Evolutionary conservation across 1,140 invertebrate species (phyloP).

Genomic region (Caenorhabditis latens): DNA sequence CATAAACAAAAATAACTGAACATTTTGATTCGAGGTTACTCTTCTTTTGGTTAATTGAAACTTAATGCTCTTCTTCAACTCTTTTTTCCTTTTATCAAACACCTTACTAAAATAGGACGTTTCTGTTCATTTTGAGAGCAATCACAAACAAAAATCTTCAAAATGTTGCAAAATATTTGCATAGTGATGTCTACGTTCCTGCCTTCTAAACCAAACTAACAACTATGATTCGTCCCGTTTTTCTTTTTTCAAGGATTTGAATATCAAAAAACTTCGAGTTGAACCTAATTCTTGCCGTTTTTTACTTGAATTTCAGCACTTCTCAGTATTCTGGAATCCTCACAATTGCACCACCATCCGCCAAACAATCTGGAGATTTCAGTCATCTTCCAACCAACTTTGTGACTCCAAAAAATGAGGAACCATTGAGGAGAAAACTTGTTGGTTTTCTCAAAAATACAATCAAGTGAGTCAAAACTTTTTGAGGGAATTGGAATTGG

Average conservation of each 20-base stretch:
- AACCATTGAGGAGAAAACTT: slow-evolving; percentile 19
- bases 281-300: too few species aligned
- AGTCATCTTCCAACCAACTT: neutral
- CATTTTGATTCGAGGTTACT: too few species aligned
- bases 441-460: slow-evolving; percentile 22
- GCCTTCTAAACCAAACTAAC: neutral
- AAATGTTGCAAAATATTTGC: slow-evolving; percentile 15
- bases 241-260: too few species aligned
- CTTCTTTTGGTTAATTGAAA: too few species aligned
- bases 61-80: too few species aligned
- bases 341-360: slow-evolving; percentile 17
- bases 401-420: neutral
- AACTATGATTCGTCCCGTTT: neutral
- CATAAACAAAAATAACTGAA: too few species aligned
- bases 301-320: neutral
- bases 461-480: slow-evolving; percentile 1
- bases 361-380: slow-evolving; percentile 5
- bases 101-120: too few species aligned
- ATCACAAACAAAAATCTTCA: too few species aligned
- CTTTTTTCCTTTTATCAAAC: too few species aligned
- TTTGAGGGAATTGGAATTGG: neutral
- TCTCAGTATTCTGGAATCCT: slow-evolving; percentile 27
- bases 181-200: neutral
- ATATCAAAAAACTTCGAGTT: too few species aligned
- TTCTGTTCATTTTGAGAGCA: too few species aligned